phyloP scores from a whole-genome alignment of 2,888 invertebrate genomes.

The Drosophila rellima region DNA sequence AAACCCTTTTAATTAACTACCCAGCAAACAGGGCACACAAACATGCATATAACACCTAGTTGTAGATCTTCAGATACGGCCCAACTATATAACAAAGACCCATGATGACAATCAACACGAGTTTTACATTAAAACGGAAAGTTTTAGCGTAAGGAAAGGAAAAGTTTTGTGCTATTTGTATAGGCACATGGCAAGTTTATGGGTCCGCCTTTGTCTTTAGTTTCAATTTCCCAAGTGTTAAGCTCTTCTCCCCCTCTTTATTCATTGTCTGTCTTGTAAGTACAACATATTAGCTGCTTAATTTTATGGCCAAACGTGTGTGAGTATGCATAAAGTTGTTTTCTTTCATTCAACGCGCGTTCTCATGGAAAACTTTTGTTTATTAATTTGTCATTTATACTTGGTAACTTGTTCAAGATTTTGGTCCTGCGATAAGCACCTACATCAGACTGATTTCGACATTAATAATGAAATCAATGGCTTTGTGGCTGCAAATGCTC shows the following conservation, averaged over 20 bases:
- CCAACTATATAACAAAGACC: conserved; percentile 42
- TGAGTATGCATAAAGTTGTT: conserved; percentile 42
- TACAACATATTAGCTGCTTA: conserved; percentile 77
- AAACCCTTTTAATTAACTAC: conserved; percentile 64
- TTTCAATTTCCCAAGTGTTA: conserved; percentile 43
- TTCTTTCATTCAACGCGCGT: conserved; percentile 29
- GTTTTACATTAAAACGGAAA: conserved; percentile 76
- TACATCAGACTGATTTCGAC: conserved; percentile 7
- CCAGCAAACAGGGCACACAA: conserved; percentile 39
- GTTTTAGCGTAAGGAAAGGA: conserved; percentile 47
- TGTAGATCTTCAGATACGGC: conserved; percentile 44
- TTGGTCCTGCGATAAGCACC: conserved; percentile 19
- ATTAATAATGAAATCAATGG: conserved; percentile 42
- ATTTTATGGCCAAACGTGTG: conserved; percentile 50
- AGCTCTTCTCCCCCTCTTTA: background rate
- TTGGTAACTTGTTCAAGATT: conserved; percentile 48
- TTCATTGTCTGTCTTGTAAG: conserved; percentile 52
- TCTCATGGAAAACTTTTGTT: conserved; percentile 67
- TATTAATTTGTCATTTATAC: conserved; percentile 70
- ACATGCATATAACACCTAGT: conserved; percentile 48
- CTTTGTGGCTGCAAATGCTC: conserved; percentile 8
- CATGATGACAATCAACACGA: conserved; percentile 59
- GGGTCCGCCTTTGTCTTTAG: conserved; percentile 41
- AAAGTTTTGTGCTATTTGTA: conserved; percentile 71
- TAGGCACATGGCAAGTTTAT: conserved; percentile 62